Evolutionary conservation across 2,888 invertebrate species (phyloP).

Genomic region (Agapetus fuscipes): DNA sequence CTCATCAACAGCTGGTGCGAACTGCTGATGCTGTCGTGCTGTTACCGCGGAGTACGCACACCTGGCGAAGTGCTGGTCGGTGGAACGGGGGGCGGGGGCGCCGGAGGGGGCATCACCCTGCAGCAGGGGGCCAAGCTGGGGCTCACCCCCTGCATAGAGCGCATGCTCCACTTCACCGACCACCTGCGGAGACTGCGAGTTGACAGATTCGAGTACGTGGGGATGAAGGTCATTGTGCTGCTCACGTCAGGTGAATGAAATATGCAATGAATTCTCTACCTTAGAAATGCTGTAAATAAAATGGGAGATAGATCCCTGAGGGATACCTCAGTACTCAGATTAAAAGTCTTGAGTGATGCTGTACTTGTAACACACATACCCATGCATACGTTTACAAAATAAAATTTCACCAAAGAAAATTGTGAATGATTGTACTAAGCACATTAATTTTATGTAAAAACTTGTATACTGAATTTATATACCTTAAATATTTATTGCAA

Average conservation of each 20-base stretch:
- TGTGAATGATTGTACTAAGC: too few relatives aligned
- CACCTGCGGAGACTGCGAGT: constrained; percentile 81
- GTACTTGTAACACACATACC: too few relatives aligned
- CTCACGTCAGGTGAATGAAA: constrained; percentile 68
- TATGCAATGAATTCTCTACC: too few relatives aligned
- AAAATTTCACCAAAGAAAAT: too few relatives aligned
- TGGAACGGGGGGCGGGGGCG: constrained; percentile 36
- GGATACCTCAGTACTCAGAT: too few relatives aligned
- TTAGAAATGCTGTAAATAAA: too few relatives aligned
- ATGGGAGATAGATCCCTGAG: too few relatives aligned
- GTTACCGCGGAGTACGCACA: constrained; percentile 85
- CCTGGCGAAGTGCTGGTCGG: constrained; percentile 79
- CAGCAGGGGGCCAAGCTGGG: constrained; percentile 56
- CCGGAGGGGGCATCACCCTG: constrained; percentile 36
- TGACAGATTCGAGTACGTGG: constrained; percentile 93
- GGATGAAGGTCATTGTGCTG: constrained; percentile 89
- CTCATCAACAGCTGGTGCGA: constrained; percentile 98
- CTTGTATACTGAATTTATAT: too few relatives aligned
- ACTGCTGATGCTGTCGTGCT: constrained; percentile 81
- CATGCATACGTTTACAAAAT: too few relatives aligned
- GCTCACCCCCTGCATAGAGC: constrained; percentile 78
- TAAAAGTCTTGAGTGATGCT: too few relatives aligned
- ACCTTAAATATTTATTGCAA: too few relatives aligned
- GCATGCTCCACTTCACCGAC: constrained; percentile 92
- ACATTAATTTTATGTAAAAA: too few relatives aligned